Evolutionary conservation across 2,888 invertebrate genomes (phyloP).

Genomic region (Lycocerus yunnanus): DNA sequence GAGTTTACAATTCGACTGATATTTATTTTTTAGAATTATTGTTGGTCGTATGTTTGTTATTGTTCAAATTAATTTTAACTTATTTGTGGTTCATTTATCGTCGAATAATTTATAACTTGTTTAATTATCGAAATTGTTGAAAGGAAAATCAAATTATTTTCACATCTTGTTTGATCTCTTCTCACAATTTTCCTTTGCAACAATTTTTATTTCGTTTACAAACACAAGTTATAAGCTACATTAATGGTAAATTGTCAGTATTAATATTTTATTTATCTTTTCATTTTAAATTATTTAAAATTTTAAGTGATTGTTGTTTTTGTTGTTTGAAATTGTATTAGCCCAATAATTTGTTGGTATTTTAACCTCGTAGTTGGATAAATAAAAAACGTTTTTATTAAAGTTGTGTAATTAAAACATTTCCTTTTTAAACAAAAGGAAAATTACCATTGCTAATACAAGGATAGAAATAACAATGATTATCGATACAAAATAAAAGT

Average conservation of each 20-base stretch:
- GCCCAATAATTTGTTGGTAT: not conserved
- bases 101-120: not conserved
- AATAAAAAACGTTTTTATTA: not conserved
- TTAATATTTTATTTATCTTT: not conserved
- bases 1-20: slow-evolving; percentile 1
- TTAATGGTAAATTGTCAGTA: not conserved
- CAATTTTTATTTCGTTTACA: not conserved
- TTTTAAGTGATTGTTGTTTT: not conserved
- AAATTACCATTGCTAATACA: not conserved
- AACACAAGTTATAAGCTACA: not conserved
- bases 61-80: not conserved
- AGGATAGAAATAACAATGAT: not conserved
- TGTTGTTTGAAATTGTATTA: not conserved
- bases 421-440: not conserved
- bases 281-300: not conserved
- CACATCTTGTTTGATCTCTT: not conserved
- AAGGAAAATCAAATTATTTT: not conserved
- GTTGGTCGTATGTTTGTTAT: slow-evolving; percentile 5
- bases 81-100: not conserved
- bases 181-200: not conserved
- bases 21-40: slow-evolving; percentile 3
- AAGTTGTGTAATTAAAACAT: not conserved
- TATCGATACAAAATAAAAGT: not conserved
- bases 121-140: not conserved
- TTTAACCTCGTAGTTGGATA: not conserved